Percentiles rank a stretch among this genome's conserved stretches.
These are phyloP conservation scores for Folsomia manolachei DNA, from an alignment of 2,888 invertebrate species.

Conservation along the genomic window DNA sequence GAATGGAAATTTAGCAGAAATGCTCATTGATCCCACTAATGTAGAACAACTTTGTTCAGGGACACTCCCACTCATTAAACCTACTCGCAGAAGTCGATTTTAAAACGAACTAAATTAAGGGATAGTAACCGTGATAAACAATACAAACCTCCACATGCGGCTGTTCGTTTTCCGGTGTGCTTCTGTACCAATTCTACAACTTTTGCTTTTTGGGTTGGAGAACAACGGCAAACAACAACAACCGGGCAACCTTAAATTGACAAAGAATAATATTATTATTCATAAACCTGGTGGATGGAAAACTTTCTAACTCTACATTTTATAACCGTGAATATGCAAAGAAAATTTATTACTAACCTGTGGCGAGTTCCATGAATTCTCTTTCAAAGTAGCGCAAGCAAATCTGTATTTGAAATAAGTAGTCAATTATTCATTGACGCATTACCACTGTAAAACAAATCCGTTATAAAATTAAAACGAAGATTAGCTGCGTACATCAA, in stretches of 20 bases:
- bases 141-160: constrained; percentile 38
- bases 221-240: constrained; percentile 72
- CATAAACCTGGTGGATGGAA: too few relatives aligned
- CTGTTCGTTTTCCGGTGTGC: constrained; percentile 60
- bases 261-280: background rate
- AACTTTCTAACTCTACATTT: too few relatives aligned
- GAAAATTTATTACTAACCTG: constrained; percentile 58
- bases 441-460: background rate
- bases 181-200: constrained; percentile 66
- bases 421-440: background rate
- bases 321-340: too few relatives aligned
- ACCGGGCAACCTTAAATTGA: too few relatives aligned
- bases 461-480: too few relatives aligned
- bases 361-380: constrained; percentile 69
- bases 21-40: background rate
- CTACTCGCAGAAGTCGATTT: background rate
- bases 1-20: background rate
- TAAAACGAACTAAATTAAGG: too few relatives aligned
- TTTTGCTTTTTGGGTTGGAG: constrained; percentile 69
- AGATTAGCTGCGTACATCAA: constrained; percentile 57
- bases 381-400: constrained; percentile 70
- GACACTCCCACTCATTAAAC: background rate
- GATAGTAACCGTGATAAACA: too few relatives aligned
- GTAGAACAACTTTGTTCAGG: background rate
- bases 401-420: constrained; percentile 55